Conservation (phyloP, 1,140 invertebrate species). For the Drosophila cardini region DNA sequence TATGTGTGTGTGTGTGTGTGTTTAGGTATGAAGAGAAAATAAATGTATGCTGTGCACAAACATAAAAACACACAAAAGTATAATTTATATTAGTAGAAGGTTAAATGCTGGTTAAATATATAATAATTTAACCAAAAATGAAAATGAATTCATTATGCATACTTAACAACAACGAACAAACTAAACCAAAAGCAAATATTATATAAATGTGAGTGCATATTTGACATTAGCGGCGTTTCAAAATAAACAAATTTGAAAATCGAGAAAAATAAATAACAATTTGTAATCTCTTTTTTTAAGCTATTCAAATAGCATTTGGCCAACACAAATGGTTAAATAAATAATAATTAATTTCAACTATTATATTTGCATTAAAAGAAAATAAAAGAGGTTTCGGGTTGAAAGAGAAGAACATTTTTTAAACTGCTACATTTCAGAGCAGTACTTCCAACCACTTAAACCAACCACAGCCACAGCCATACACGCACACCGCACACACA, state of each 20-base stretch:
- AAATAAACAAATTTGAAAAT: slow-evolving; percentile 5
- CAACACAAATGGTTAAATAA: background rate
- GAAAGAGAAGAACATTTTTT: no score
- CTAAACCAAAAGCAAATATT: slow-evolving; percentile 22
- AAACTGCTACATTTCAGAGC: slow-evolving; percentile 22
- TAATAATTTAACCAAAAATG: slow-evolving; percentile 51
- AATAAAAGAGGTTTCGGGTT: background rate
- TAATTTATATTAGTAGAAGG: slow-evolving; percentile 59
- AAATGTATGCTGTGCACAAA: slow-evolving; percentile 58
- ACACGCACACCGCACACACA: background rate
- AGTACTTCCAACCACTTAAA: slow-evolving; percentile 29
- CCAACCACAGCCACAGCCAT: slow-evolving; percentile 10
- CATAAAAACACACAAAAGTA: slow-evolving; percentile 22
- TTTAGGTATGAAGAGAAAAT: slow-evolving; percentile 11
- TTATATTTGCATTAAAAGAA: no score
- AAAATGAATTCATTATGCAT: slow-evolving; percentile 53
- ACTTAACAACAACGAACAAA: slow-evolving; percentile 33
- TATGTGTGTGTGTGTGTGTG: slow-evolving; percentile 13
- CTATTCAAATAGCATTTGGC: background rate
- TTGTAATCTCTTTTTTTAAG: background rate
- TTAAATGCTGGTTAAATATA: slow-evolving; percentile 59
- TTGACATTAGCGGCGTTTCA: background rate
- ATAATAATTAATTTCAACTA: no score
- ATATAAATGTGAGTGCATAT: background rate
- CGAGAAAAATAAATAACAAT: slow-evolving; percentile 4